These are phyloP conservation scores for Anguilla pacifica DNA, from an alignment of 2,797 vertebrate species.

Conservation along the genomic window DNA sequence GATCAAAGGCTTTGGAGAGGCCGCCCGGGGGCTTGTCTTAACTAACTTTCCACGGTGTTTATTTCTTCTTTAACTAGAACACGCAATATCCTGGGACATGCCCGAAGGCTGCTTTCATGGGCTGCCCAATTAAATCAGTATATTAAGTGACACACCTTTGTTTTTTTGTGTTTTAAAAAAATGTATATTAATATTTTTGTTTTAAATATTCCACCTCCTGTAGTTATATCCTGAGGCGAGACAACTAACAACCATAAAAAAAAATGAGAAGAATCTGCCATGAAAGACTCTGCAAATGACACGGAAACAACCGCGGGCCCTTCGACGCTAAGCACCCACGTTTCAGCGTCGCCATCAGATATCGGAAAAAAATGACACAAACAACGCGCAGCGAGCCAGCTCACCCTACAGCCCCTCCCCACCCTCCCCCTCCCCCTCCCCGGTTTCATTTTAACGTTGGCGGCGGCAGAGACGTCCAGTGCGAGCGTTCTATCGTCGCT, in stretches of 20 bases:
- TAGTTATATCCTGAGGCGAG: constrained; percentile 16
- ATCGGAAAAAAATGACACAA: background rate
- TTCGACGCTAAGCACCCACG: background rate
- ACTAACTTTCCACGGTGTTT: constrained; percentile 8
- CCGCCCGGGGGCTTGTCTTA: background rate
- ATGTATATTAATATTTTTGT: too few species aligned
- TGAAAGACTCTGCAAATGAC: background rate
- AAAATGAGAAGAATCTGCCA: background rate
- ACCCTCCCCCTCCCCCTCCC: too few species aligned
- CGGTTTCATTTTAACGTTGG: background rate
- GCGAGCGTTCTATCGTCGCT: too few species aligned
- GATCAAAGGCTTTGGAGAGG: background rate
- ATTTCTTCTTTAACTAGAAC: background rate
- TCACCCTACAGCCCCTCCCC: background rate
- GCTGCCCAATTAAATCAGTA: background rate
- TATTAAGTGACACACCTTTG: background rate
- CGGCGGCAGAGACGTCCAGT: background rate
- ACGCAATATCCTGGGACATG: background rate
- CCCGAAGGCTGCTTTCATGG: background rate
- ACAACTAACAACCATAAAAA: background rate
- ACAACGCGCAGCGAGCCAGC: background rate
- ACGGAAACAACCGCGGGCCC: background rate
- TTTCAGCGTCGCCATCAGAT: background rate
- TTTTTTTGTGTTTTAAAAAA: background rate
- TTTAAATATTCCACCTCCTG: background rate